These are phyloP conservation scores for Menura novaehollandiae DNA, from an alignment of 2,113 vertebrate species.

Conservation along the genomic window DNA sequence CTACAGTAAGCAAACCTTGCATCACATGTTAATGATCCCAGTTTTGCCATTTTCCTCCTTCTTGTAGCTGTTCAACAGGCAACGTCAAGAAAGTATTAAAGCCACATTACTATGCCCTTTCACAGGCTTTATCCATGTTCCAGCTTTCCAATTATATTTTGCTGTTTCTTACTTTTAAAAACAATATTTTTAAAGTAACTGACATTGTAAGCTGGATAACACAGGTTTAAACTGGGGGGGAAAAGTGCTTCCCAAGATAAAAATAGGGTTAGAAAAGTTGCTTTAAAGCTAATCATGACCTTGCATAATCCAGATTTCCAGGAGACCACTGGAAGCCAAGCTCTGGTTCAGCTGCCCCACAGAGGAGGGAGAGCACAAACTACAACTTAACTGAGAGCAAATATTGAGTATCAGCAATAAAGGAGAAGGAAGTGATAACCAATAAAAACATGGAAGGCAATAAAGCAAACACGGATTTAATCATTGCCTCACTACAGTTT, in stretches of 20 bases:
- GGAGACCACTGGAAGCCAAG: neutral
- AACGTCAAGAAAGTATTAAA: neutral
- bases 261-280: neutral
- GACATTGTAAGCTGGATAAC: neutral
- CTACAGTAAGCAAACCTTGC: neutral
- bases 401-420: accelerated
- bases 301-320: neutral
- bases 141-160: neutral
- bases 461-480: neutral
- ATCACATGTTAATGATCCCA: neutral
- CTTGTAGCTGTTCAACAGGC: neutral
- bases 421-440: neutral
- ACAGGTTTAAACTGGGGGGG: neutral
- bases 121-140: neutral
- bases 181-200: neutral
- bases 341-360: neutral
- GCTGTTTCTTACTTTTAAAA: neutral
- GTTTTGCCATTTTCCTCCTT: neutral
- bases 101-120: neutral
- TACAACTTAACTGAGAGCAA: no score
- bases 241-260: neutral
- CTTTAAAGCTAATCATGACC: neutral
- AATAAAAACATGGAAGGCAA: neutral
- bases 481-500: neutral
- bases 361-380: neutral